Percentiles rank a stretch among this genome's conserved stretches.
Evolutionary conservation across 1,140 invertebrate genomes (phyloP).

Genomic region (Notospermus geniculatus): DNA sequence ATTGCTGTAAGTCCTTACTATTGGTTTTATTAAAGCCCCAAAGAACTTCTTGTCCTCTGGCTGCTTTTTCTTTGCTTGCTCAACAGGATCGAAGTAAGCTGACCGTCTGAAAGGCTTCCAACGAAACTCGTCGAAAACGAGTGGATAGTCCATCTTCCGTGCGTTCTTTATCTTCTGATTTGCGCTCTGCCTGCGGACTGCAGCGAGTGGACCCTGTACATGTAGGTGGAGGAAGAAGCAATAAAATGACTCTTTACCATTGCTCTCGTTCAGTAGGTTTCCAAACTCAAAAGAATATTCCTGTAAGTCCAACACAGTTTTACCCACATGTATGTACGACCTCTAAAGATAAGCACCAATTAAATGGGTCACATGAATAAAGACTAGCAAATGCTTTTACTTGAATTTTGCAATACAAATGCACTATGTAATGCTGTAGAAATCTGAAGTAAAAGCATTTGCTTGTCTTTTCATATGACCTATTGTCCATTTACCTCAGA

Average conservation of each 20-base stretch:
- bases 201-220: constrained; percentile 39
- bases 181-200: constrained; percentile 37
- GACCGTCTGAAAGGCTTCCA: constrained; percentile 48
- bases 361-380: too few species aligned
- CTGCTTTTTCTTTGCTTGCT: constrained; percentile 18
- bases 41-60: constrained; percentile 50
- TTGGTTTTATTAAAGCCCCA: constrained; percentile 48
- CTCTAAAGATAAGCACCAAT: too few species aligned
- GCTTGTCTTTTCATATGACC: too few species aligned
- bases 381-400: too few species aligned
- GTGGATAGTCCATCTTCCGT: constrained; percentile 47
- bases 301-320: too few species aligned
- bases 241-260: not conserved
- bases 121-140: constrained; percentile 45
- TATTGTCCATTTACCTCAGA: constrained; percentile 52
- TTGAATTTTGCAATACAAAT: too few species aligned
- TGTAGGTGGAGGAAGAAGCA: not conserved
- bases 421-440: too few species aligned
- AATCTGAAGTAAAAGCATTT: too few species aligned
- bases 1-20: constrained; percentile 24
- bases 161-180: constrained; percentile 37
- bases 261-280: not conserved
- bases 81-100: constrained; percentile 32
- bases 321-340: too few species aligned
- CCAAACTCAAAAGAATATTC: too few species aligned